Conservation (phyloP, 2,888 invertebrate species). For the Ophion obscuratus region DNA sequence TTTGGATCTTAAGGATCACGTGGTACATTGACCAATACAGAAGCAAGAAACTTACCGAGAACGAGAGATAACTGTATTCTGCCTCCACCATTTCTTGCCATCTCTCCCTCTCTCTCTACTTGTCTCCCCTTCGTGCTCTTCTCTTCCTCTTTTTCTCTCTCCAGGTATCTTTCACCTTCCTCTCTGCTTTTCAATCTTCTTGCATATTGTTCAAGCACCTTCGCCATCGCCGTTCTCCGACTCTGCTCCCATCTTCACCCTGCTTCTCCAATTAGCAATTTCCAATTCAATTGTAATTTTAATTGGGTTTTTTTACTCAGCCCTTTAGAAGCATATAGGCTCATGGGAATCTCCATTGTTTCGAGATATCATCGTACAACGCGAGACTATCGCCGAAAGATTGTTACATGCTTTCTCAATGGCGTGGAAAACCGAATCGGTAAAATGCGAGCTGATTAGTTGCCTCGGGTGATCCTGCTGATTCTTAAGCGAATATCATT, state of each 20-base stretch:
- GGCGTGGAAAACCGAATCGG: not conserved
- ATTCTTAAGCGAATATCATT: too few relatives aligned
- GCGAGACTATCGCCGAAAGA: slow-evolving; percentile 4
- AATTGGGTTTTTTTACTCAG: slow-evolving; percentile 24
- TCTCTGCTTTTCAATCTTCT: not conserved
- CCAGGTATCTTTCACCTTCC: slow-evolving; percentile 38
- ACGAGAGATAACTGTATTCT: slow-evolving; percentile 74
- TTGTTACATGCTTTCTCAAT: slow-evolving; percentile 13
- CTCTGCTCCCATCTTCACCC: slow-evolving; percentile 35
- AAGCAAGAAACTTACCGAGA: slow-evolving; percentile 71
- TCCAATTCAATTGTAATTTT: slow-evolving; percentile 35
- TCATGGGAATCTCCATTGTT: slow-evolving; percentile 18
- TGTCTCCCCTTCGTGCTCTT: slow-evolving; percentile 11
- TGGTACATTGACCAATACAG: slow-evolving; percentile 61
- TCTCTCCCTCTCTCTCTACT: slow-evolving; percentile 49
- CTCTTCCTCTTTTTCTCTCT: slow-evolving; percentile 16
- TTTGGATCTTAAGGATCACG: slow-evolving; percentile 57
- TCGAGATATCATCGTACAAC: slow-evolving; percentile 1
- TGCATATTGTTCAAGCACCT: slow-evolving; percentile 44
- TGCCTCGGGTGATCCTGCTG: not conserved
- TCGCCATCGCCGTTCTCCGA: slow-evolving; percentile 33
- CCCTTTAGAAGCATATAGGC: slow-evolving; percentile 1
- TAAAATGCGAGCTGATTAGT: not conserved
- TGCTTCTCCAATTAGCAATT: slow-evolving; percentile 47
- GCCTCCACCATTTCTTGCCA: slow-evolving; percentile 72